Percentiles rank a stretch among this genome's conserved stretches.
Conservation (phyloP, 2,113 vertebrate species). For the Phylloscopus trochiloides region DNA sequence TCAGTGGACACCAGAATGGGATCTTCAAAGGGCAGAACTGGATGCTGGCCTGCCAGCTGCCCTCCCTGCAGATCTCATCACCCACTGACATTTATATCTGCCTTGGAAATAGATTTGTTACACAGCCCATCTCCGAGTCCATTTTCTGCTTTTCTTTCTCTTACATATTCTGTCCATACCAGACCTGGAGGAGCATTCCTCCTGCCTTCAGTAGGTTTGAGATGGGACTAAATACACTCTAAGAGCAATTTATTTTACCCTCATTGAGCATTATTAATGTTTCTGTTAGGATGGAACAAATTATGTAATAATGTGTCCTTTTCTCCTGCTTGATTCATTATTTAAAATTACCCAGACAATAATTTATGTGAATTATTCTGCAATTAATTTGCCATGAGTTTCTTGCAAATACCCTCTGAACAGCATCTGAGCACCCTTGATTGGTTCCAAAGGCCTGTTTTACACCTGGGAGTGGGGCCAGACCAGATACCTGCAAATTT, state of each 20-base stretch:
- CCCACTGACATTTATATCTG: background rate
- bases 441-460: background rate
- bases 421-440: background rate
- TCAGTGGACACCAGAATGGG: background rate
- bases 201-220: background rate
- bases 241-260: background rate
- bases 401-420: background rate
- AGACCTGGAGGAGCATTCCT: rapidly evolving
- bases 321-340: conserved; percentile 14
- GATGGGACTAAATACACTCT: background rate
- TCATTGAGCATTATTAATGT: conserved; percentile 22
- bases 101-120: background rate
- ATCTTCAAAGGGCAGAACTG: background rate
- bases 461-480: background rate
- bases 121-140: background rate
- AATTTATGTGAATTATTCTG: conserved; percentile 38
- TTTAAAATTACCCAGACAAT: conserved; percentile 23
- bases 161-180: background rate
- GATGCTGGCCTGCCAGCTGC: background rate
- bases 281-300: conserved; percentile 27
- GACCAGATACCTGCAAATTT: background rate
- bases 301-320: background rate
- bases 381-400: conserved; percentile 11
- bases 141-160: background rate
- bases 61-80: background rate